phyloP scores from a whole-genome alignment of 2,797 vertebrate species.

The Rhabdophis nuchalis region DNA sequence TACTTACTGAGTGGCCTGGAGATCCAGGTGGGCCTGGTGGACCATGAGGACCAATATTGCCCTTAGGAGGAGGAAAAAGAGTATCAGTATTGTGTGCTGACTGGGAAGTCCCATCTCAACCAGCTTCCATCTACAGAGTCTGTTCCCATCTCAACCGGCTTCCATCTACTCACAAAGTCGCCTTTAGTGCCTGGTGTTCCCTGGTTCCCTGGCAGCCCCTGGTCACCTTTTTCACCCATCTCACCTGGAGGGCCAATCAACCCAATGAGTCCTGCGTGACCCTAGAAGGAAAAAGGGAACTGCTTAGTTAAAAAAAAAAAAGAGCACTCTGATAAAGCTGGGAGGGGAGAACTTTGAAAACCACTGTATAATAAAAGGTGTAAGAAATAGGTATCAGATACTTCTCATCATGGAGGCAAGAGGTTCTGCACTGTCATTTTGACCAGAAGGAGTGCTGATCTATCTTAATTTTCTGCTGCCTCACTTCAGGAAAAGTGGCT shows the following conservation, averaged over 20 bases:
- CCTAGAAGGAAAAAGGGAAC: constrained; percentile 65
- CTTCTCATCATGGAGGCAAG: background rate
- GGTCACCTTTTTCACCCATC: constrained; percentile 89
- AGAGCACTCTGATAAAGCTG: background rate
- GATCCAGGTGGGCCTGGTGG: constrained; percentile 81
- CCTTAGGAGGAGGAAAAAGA: constrained; percentile 65
- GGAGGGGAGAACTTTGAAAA: rapidly evolving
- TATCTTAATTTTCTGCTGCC: background rate
- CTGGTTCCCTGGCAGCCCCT: constrained; percentile 82
- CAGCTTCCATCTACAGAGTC: constrained; percentile 21
- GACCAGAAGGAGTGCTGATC: background rate
- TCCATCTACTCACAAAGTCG: constrained; percentile 73
- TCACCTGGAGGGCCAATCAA: constrained; percentile 89
- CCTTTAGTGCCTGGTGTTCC: constrained; percentile 83
- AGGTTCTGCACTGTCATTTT: background rate
- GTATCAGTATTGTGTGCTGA: background rate
- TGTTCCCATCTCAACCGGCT: background rate
- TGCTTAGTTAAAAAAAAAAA: background rate
- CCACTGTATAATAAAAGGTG: background rate
- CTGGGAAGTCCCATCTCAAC: background rate
- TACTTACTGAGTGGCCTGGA: constrained; percentile 81
- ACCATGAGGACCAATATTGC: constrained; percentile 71
- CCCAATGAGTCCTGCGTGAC: constrained; percentile 86
- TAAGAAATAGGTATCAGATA: background rate
- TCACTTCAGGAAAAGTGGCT: background rate